Base-by-base conservation (phyloP, 92 coral and sea anemone genomes). In the Parazoanthus swiftii region DNA sequence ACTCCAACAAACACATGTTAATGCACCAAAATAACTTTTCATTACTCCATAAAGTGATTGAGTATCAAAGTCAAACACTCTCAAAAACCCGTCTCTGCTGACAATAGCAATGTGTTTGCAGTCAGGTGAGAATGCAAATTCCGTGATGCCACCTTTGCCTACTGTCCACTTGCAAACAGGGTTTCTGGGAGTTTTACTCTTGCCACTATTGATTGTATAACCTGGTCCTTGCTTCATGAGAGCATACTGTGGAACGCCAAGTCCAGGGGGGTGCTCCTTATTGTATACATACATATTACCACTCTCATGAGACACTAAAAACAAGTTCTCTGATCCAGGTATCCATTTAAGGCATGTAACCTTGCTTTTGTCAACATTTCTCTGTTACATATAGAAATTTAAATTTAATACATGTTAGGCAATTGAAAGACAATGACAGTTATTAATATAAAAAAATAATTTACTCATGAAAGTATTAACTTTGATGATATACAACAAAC, bases 201-300 rank as follows among this genome's bases (percentile, higher is more conserved):
- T 97, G 33, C 94, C 94, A 46, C 98, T 94, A 65, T 90, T 86
- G 38, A 97, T 91, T 72, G 93, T 84, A 85, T 93, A 97, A 15
- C 98, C 99, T 0, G 99, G 99, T 66, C 99, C 99, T 85, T 97
- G 99, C 90, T 97, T 97, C 92, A 97, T 95, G 33, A 93, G 65
- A 11, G 98, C 93, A 82, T 95, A 97, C 63, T 94, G 95, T 16
- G 98, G 95, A 20, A 97, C 93, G 0, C 96, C 98, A 4, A 91
- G 48, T 8, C 95, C 94, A 15, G 98, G 82, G 5, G 98, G 99
- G 89, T 95, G 93, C 89, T 97, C 99, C 85, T 97, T 97, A 86
- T 95, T 97, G 88, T 97, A 97, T 2, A 97, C 99, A 93, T 95
- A 97, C 99, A 97, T 97, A 88, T 92, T 93, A 79, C 99, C 98